Conservation (phyloP, 2,888 invertebrate genomes). For the Empis livida region DNA sequence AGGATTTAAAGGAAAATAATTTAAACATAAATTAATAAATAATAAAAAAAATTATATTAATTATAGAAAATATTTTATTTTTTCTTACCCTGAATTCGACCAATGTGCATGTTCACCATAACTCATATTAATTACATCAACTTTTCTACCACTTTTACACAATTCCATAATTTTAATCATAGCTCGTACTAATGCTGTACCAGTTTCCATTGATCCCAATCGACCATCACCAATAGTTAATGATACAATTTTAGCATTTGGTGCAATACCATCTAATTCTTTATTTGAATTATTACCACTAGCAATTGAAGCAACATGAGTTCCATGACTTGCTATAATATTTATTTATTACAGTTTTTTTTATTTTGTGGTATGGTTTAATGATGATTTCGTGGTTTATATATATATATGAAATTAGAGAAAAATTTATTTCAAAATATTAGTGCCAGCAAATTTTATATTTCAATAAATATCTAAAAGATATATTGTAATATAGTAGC, state of each 20-base stretch:
- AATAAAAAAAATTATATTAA: too few relatives aligned
- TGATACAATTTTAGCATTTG: constrained; percentile 89
- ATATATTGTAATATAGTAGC: too few relatives aligned
- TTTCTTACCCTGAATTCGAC: constrained; percentile 70
- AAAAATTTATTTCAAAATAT: not conserved
- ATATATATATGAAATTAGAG: not conserved
- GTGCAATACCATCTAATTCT: constrained; percentile 87
- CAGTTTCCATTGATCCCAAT: constrained; percentile 93
- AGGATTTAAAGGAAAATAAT: too few relatives aligned
- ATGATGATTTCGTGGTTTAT: not conserved
- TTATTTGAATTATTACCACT: constrained; percentile 75
- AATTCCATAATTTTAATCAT: constrained; percentile 77
- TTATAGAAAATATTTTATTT: too few relatives aligned
- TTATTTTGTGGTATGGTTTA: not conserved
- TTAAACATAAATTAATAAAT: too few relatives aligned
- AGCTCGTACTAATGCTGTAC: constrained; percentile 80
- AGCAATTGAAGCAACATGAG: constrained; percentile 94
- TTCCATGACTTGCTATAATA: constrained; percentile 77
- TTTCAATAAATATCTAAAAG: not conserved
- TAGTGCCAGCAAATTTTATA: not conserved
- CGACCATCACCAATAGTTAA: constrained; percentile 89
- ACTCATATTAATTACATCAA: constrained; percentile 95
- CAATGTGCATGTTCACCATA: constrained; percentile 94
- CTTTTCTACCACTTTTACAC: constrained; percentile 40
- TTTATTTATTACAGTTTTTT: too few relatives aligned